Percentiles rank a stretch among this genome's conserved stretches.
Evolutionary conservation across 2,888 invertebrate species (phyloP).

Genomic region (Sesamia inferens): DNA sequence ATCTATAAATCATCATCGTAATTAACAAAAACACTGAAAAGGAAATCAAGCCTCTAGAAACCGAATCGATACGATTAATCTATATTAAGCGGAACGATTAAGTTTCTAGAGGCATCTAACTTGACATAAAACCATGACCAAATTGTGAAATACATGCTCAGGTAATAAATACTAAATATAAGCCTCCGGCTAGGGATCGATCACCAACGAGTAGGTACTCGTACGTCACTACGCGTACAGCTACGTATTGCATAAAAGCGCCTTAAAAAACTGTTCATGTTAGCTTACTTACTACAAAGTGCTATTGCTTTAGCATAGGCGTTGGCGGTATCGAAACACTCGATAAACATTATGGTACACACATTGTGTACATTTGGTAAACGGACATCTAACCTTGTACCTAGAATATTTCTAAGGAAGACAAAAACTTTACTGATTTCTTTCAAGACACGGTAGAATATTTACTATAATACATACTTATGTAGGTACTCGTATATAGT

Average conservation of each 20-base stretch:
- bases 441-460: neutral
- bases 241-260: constrained; percentile 3
- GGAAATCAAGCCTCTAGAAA: neutral
- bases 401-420: neutral
- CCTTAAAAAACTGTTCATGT: constrained; percentile 11
- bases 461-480: neutral
- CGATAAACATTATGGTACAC: neutral
- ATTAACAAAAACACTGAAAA: neutral
- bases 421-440: neutral
- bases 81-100: too few species aligned
- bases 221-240: neutral
- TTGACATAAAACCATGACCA: too few species aligned
- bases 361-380: neutral
- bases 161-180: neutral
- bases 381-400: neutral
- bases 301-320: constrained; percentile 39
- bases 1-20: too few species aligned
- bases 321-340: constrained; percentile 10
- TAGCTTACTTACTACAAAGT: constrained; percentile 3
- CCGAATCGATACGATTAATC: neutral
- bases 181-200: neutral
- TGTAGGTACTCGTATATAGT: too few species aligned
- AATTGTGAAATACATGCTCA: neutral
- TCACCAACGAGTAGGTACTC: neutral
- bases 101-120: too few species aligned